Evolutionary conservation across 2,888 invertebrate genomes (phyloP).

Genomic region (Itoplectis maculator): DNA sequence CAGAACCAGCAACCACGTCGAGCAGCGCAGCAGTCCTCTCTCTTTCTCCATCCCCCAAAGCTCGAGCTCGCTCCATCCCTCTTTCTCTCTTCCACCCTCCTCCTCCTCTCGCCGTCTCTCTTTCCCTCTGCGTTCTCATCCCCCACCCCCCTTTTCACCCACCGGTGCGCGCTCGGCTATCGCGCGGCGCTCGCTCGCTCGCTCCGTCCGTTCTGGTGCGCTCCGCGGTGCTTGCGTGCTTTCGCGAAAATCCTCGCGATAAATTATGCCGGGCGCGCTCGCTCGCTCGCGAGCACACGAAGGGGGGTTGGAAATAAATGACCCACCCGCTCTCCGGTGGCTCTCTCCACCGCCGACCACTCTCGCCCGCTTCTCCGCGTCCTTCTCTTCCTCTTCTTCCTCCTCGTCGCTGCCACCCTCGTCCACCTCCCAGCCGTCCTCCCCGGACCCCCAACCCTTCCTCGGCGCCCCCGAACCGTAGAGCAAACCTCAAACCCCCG

Average conservation of each 20-base stretch:
- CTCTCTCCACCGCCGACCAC: constrained; percentile 62
- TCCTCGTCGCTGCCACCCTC: constrained; percentile 55
- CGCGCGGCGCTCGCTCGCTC: constrained; percentile 63
- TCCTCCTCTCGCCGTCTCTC: constrained; percentile 5
- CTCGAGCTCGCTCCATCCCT: constrained; percentile 30
- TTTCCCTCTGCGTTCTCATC: constrained; percentile 33
- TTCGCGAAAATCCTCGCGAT: constrained; percentile 85
- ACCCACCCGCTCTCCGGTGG: constrained; percentile 78
- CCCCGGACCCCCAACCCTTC: too few relatives aligned
- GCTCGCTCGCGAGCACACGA: constrained; percentile 62
- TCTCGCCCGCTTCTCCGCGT: constrained; percentile 69
- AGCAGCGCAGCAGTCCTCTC: constrained; percentile 50
- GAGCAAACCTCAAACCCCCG: constrained; percentile 56
- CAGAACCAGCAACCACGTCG: constrained; percentile 34
- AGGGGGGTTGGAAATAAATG: constrained; percentile 83
- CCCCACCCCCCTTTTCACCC: too few relatives aligned
- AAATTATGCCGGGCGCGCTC: constrained; percentile 83
- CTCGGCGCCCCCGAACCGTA: constrained; percentile 61
- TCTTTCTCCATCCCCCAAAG: constrained; percentile 26
- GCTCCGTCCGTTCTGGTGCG: constrained; percentile 71
- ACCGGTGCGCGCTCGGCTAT: constrained; percentile 60
- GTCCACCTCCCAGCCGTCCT: too few relatives aligned
- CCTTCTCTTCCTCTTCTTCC: constrained; percentile 71
- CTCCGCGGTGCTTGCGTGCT: constrained; percentile 79
- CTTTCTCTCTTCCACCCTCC: constrained; percentile 54